Percentiles rank a stretch among this genome's conserved stretches.
Conservation (phyloP, 1,140 invertebrate species). For the Phortica variegata region DNA sequence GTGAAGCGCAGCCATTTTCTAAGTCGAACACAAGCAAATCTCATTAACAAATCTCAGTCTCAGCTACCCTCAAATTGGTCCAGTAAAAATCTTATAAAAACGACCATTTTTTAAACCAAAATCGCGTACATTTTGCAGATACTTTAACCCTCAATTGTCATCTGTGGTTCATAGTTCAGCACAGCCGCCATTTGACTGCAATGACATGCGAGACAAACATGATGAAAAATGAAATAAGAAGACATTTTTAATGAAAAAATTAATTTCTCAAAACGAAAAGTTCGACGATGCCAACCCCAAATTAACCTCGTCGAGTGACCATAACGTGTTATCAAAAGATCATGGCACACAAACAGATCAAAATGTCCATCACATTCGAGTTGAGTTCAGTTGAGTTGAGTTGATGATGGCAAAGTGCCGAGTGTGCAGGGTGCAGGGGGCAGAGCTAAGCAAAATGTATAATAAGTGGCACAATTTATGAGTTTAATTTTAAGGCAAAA, state of each 20-base stretch:
- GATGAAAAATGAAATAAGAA: conserved; percentile 2
- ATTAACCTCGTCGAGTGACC: too few relatives aligned
- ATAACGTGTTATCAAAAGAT: too few relatives aligned
- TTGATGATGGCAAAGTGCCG: too few relatives aligned
- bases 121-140: conserved; percentile 16
- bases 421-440: too few relatives aligned
- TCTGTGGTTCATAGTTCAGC: conserved; percentile 25
- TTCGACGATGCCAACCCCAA: too few relatives aligned
- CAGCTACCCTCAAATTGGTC: too few relatives aligned
- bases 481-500: conserved; percentile 34
- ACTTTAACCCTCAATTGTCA: conserved; percentile 29
- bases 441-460: too few relatives aligned
- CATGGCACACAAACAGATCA: conserved; percentile 12
- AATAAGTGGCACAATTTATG: conserved; percentile 31
- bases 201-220: conserved; percentile 9
- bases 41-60: too few relatives aligned
- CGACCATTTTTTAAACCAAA: conserved; percentile 43
- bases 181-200: not conserved
- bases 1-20: conserved; percentile 17
- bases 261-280: too few relatives aligned
- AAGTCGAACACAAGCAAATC: not conserved
- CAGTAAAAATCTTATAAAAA: conserved; percentile 17
- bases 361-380: too few relatives aligned
- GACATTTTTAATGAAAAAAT: conserved; percentile 47
- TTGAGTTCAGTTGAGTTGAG: too few relatives aligned